These are phyloP conservation scores for Rhombomys opimus DNA, from an alignment of 2,113 vertebrate genomes.

Conservation along the genomic window DNA sequence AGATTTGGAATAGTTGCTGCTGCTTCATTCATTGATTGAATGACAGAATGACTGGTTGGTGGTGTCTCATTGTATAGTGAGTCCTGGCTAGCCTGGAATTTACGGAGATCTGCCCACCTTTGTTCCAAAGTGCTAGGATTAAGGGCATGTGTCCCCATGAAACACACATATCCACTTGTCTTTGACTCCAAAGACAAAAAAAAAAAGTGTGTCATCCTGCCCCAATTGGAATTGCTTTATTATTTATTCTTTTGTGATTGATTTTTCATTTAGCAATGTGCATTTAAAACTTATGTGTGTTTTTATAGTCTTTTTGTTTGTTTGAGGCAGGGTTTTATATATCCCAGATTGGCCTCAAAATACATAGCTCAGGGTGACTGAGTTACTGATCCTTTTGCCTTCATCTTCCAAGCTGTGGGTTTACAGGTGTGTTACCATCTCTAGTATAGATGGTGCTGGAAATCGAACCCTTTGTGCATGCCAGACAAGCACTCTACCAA, in stretches of 20 bases:
- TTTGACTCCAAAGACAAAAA: neutral
- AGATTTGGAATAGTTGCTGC: neutral
- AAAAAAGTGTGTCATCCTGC: neutral
- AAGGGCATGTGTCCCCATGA: no score
- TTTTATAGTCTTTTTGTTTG: conserved; percentile 27
- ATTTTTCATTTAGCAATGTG: conserved; percentile 21
- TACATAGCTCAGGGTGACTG: neutral
- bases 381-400: neutral
- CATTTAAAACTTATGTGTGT: neutral
- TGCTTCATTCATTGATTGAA: neutral
- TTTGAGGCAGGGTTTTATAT: neutral
- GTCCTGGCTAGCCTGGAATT: neutral
- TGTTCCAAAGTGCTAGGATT: neutral
- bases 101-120: neutral
- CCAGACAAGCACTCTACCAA: neutral
- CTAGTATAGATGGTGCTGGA: neutral
- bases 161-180: no score
- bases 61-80: neutral
- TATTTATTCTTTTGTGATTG: conserved; percentile 13
- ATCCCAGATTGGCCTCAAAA: neutral
- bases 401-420: neutral
- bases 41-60: neutral
- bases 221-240: conserved; percentile 10
- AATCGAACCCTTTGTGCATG: neutral
- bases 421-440: neutral